These are phyloP conservation scores for Myrmecophaga tridactyla DNA, from an alignment of 2,113 vertebrate genomes.

Conservation along the genomic window DNA sequence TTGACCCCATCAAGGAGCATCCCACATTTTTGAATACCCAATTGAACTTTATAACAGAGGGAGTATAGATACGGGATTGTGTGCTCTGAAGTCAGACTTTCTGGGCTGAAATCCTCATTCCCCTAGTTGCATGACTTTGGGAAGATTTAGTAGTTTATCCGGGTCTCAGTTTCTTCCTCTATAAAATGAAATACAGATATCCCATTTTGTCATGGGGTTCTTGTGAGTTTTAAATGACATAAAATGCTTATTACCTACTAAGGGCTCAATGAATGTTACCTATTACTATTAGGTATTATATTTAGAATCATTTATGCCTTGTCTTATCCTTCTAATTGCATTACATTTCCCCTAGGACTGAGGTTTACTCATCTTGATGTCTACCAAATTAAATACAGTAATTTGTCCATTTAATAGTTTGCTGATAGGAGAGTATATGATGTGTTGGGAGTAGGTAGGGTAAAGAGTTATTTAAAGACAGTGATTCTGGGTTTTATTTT, in stretches of 20 bases:
- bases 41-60: not conserved
- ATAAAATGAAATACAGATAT: not conserved
- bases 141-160: not conserved
- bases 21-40: not conserved
- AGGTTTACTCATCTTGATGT: not conserved
- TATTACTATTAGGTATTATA: not conserved
- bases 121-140: not conserved
- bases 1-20: not conserved
- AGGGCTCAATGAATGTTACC: not conserved
- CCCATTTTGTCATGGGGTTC: not conserved
- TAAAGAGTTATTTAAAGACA: not conserved
- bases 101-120: not conserved
- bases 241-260: conserved; percentile 5
- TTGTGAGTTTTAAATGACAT: conserved; percentile 17
- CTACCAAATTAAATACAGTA: not conserved
- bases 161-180: not conserved
- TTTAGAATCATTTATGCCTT: not conserved
- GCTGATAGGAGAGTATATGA: not conserved
- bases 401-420: conserved; percentile 2
- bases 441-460: not conserved
- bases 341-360: not conserved
- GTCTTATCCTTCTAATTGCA: not conserved
- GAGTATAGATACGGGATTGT: not conserved
- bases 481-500: conserved; percentile 8
- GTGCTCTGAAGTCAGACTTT: not conserved